Evolutionary conservation across 2,888 invertebrate species (phyloP), one percentile per base, ranked within the genome.

Genomic region (Adelognathus sp.): DNA sequence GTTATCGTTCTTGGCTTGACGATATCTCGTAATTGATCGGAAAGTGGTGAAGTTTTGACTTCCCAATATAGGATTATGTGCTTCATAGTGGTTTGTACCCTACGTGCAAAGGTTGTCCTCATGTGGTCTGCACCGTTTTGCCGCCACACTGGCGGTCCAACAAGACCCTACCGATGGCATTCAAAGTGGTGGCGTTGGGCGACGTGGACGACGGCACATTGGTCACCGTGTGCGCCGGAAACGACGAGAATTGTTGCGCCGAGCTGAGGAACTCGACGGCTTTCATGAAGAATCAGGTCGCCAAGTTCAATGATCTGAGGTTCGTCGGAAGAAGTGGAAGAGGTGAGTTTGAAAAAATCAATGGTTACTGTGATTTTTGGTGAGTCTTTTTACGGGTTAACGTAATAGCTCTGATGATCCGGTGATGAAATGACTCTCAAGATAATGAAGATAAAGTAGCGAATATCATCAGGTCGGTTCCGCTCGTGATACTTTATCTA

Each of bases 61-160:
- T 61, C 60, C 39, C 36, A 70, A 66, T 67, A 36, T 70, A 70
- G 64, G 76, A 64, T 66, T 66, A 73, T 54, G 41, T 69, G 21
- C 63, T 54, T 69, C 64, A 63, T 64, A 54, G 39, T 66, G 74
- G 50, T 71, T 33, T 73, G 78, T 78, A 60, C 66, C 41, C 67
- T 67, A 52, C 64, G 61, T 75, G 63, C 71, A 77, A 77, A 88
- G 88, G 88, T 72, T 87, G 84, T 56, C 88, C 88, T 33, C 88
- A 88, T 80, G 88, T 88, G 94, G 95, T 95, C 16, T 96, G 96
- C 91, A 98, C 98, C 80, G 96, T 97, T 33, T 92, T 99, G 84
- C 99, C 99, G 60, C 95, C 95, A 0, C 99, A 99, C 91, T 99
- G 99, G 99, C 94, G 99, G 81, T 98, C 96, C 33, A 99, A 99